Evolutionary conservation across 1,140 invertebrate species (phyloP).

Genomic region (Cardiocondyla obscurior): DNA sequence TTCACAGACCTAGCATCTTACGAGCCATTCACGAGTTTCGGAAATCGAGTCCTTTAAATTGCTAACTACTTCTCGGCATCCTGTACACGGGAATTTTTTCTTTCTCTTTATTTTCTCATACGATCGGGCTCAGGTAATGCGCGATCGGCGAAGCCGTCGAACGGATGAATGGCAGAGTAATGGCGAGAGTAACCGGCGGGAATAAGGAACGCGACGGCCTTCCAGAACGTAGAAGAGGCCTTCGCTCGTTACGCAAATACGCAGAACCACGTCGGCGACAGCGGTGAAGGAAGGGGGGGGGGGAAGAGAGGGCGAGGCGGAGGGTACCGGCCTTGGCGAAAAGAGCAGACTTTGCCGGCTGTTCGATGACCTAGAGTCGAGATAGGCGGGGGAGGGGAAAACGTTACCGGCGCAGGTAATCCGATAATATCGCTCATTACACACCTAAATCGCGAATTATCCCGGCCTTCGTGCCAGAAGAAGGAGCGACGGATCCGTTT

Average conservation of each 20-base stretch:
- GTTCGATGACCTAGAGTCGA: slow-evolving; percentile 60
- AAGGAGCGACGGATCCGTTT: neutral
- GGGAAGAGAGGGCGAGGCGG: neutral
- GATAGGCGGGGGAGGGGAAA: slow-evolving; percentile 1
- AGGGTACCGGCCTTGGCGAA: slow-evolving; percentile 58
- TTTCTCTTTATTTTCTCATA: neutral
- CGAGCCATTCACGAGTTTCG: neutral
- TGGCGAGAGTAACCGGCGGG: slow-evolving; percentile 2
- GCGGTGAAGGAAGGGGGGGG: neutral
- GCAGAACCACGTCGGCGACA: neutral
- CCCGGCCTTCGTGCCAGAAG: neutral
- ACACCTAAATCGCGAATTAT: slow-evolving; percentile 20
- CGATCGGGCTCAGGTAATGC: neutral
- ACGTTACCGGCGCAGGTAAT: slow-evolving; percentile 21
- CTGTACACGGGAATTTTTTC: neutral
- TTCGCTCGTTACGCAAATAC: slow-evolving; percentile 54
- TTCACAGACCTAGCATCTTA: neutral
- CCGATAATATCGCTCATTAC: slow-evolving; percentile 33
- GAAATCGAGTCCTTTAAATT: neutral
- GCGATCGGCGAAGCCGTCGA: slow-evolving; percentile 11
- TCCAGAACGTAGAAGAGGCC: slow-evolving; percentile 28
- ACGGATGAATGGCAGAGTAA: slow-evolving; percentile 37
- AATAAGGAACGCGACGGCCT: slow-evolving; percentile 39
- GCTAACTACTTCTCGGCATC: neutral
- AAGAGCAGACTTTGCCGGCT: slow-evolving; percentile 48